These are phyloP conservation scores for Lutjanus argentimaculatus DNA, from an alignment of 2,797 vertebrate species.

Conservation along the genomic window DNA sequence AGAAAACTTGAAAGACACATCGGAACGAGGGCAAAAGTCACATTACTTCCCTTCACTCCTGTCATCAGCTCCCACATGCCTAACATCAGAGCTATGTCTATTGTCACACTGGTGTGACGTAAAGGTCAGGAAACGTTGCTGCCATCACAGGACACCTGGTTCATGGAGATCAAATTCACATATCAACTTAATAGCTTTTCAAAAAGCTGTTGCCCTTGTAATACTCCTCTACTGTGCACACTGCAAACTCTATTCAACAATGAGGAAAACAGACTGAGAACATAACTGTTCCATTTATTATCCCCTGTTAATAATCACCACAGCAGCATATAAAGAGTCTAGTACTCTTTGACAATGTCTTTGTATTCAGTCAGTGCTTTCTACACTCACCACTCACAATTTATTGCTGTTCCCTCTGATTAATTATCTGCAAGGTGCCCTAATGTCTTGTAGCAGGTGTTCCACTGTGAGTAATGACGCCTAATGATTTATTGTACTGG, in stretches of 20 bases:
- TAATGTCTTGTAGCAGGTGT: slow-evolving; percentile 14
- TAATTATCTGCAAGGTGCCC: slow-evolving; percentile 46
- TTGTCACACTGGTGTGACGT: background rate
- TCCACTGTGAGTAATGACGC: slow-evolving; percentile 6
- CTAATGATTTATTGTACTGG: slow-evolving; percentile 7
- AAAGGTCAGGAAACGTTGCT: background rate
- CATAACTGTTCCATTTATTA: slow-evolving; percentile 31
- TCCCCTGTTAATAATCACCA: slow-evolving; percentile 49
- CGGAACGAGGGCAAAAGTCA: background rate
- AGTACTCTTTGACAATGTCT: slow-evolving; percentile 33
- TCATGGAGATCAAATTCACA: background rate
- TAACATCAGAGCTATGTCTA: background rate
- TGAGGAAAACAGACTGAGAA: background rate
- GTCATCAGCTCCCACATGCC: background rate
- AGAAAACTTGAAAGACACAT: background rate
- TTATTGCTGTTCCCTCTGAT: slow-evolving; percentile 22
- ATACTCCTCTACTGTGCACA: background rate
- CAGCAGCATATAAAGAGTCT: slow-evolving; percentile 8
- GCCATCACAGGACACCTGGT: background rate
- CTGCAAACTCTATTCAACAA: background rate
- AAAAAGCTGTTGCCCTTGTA: slow-evolving; percentile 1
- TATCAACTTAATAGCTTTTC: background rate
- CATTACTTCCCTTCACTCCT: background rate
- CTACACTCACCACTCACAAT: background rate
- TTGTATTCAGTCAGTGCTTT: slow-evolving; percentile 12